Evolutionary conservation across 2,113 vertebrate species (phyloP), one percentile per base, ranked within the genome.

Genomic region (Carollia perspicillata): DNA sequence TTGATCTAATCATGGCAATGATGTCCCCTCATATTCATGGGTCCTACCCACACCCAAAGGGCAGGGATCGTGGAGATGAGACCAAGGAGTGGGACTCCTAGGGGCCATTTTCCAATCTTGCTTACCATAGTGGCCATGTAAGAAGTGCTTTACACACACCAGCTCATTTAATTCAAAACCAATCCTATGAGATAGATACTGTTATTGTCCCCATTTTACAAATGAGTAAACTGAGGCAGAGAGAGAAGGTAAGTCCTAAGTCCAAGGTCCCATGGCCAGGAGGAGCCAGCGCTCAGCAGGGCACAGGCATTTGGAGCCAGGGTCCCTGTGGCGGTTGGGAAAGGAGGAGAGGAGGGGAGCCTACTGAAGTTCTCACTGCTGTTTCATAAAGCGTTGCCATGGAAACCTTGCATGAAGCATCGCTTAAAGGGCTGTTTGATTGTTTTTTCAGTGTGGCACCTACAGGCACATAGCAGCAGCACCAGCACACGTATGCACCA

Each of bases 351-450:
- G n/a, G 49, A 74, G 20, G 18, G 33, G n/a, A 95, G 33, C 78
- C 93, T 35, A 49, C 85, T 84, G 72, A 95, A 97, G 93, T 97
- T 89, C 85, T 79, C 83, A 53, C 60, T 37, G 26, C 85, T 58
- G 30, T 93, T 96, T 95, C 80, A 89, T 89, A 97, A 98, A 97
- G 44, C 0, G 96, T 98, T 96, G 97, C 94, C 98, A 98, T 98
- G 96, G 98, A 97, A 98, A 99, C 98, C 60, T 83, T 92, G 89
- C 60, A 96, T 37, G 55, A 66, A 96, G 81, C 42, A 79, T 74
- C 95, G 71, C 91, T 96, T 85, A 94, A 97, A 98, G 96, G 96
- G 86, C 96, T 72, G 88, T 95, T 96, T 94, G 96, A 95, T 97
- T 94, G 84, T 95, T 95, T 97, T 95, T 96, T 79, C 33, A 26